Percentiles rank a stretch among this genome's conserved stretches.
Conservation (phyloP, 2,113 vertebrate species). For the Osmerus eperlanus region DNA sequence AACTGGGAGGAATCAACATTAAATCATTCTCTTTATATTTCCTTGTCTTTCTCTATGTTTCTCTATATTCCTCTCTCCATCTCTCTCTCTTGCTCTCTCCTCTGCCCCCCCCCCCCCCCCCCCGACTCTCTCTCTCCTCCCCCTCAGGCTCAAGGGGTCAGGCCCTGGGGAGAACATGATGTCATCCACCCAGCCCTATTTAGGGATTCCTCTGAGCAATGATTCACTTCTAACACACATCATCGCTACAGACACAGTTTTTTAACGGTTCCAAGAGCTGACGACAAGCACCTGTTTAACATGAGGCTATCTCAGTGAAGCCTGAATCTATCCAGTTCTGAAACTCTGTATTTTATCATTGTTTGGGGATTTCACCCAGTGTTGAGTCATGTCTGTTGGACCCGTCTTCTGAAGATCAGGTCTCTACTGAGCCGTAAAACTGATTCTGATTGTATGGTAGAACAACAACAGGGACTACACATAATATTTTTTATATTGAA, state of each 20-base stretch:
- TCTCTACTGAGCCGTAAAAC: conserved; percentile 27
- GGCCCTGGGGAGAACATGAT: not conserved
- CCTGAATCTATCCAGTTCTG: not conserved
- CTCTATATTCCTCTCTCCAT: conserved; percentile 67
- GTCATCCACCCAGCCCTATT: too few relatives aligned
- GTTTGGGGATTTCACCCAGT: not conserved
- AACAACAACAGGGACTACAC: conserved; percentile 1
- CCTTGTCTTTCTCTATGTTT: conserved; percentile 40
- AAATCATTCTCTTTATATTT: too few relatives aligned
- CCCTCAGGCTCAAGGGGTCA: not conserved
- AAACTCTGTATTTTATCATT: not conserved
- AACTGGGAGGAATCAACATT: too few relatives aligned
- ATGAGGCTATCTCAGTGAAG: too few relatives aligned
- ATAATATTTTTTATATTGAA: not conserved
- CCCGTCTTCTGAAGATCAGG: not conserved
- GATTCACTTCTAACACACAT: too few relatives aligned
- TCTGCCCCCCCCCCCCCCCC: not conserved
- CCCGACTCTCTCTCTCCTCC: not conserved
- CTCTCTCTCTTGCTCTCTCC: conserved; percentile 61
- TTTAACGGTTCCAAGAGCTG: not conserved
- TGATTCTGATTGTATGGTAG: conserved; percentile 9
- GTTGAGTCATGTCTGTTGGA: not conserved
- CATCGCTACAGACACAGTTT: not conserved
- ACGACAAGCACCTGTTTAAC: too few relatives aligned
- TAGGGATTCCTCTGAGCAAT: too few relatives aligned